Evolutionary conservation across 2,888 invertebrate species (phyloP).

Genomic region (Noctua janthina): DNA sequence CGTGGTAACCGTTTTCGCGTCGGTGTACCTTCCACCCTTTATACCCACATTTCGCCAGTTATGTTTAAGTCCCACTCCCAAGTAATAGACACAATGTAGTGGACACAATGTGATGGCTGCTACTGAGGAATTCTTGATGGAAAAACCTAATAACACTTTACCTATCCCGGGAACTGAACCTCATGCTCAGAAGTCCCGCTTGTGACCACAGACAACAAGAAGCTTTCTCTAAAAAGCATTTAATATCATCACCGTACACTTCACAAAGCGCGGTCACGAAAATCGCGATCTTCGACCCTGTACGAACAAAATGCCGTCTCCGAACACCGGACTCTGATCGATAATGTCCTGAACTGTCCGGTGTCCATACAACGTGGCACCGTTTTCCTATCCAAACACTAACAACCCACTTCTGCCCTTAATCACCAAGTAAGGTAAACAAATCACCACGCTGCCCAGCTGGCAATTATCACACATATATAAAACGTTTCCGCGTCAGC

Average conservation of each 20-base stretch:
- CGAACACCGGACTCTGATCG: not conserved
- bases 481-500: slow-evolving; percentile 43
- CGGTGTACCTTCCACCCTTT: no score
- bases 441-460: slow-evolving; percentile 30
- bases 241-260: not conserved
- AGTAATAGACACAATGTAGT: no score
- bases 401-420: not conserved
- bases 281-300: not conserved
- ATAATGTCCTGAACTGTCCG: not conserved
- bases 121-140: not conserved
- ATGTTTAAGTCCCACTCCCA: no score
- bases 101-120: not conserved
- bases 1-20: no score
- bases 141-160: not conserved
- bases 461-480: slow-evolving; percentile 45
- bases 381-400: not conserved
- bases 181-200: not conserved
- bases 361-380: not conserved
- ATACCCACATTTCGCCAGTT: not conserved
- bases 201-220: not conserved
- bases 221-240: not conserved
- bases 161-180: not conserved
- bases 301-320: not conserved
- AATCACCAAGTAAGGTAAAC: slow-evolving; percentile 46
- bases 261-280: not conserved